Evolutionary conservation across 2,797 vertebrate species (phyloP), one percentile per base, ranked within the genome.

Genomic region (Anguilla marmorata): DNA sequence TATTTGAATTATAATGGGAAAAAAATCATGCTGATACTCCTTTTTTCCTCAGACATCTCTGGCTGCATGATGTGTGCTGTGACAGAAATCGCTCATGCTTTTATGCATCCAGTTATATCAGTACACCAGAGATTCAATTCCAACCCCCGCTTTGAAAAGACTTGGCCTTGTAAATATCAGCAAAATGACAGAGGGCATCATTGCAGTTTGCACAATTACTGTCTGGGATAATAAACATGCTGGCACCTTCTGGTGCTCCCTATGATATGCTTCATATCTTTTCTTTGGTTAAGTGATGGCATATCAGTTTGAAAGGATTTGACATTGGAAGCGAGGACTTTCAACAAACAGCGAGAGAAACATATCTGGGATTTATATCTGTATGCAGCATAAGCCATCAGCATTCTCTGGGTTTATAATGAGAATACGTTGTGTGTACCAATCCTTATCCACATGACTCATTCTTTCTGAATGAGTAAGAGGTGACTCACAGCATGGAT

Each of bases 391-490:
- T n/a, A 63, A 87, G 45, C 79, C n/a, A n/a, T 72, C 54, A 58
- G 63, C 63, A 52, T 72, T 87, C 83, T 41, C 27, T 60, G 30
- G 45, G 48, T 11, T 84, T 84, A 84, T 41, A 84, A 82, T 50
- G 79, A 87, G 54, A 84, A 41, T 30, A 27, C 80, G 84, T 69
- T 83, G 58, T 63, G 79, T 84, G 48, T 21, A 66, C 63, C 87
- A 69, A 54, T 52, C 48, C 30, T 48, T 6, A 19, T 69, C 16
- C 41, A 52, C 63, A 58, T 87, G 69, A 76, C 33, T 58, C n/a
- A 74, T 30, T 54, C 14, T 30, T 50, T 87, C 60, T 52, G 16
- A 8, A 45, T 45, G 16, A 21, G 12, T 8, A n/a, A 37, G 86
- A 56, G 33, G 30, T n/a, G 7, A 56, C 74, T 80, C 9, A 45